Evolutionary conservation across 2,113 vertebrate species (phyloP).

Genomic region (Piliocolobus tephrosceles): DNA sequence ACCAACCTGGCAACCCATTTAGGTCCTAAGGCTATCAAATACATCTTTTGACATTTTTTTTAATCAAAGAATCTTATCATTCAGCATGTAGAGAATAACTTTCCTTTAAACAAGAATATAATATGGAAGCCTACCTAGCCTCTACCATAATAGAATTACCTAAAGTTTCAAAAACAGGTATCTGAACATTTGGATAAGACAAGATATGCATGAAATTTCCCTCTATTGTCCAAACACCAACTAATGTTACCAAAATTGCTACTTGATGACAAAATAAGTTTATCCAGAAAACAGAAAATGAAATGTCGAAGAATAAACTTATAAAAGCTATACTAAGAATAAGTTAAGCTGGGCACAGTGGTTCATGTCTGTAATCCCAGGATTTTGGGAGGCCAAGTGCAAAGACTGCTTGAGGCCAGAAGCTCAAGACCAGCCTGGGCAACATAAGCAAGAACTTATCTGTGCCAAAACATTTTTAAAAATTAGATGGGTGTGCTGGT

Average conservation of each 20-base stretch:
- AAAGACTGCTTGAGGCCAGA: no score
- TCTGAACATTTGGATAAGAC: not conserved
- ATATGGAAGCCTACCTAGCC: not conserved
- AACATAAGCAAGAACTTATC: no score
- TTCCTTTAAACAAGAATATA: not conserved
- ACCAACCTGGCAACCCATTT: slow-evolving; percentile 66
- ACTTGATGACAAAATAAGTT: not conserved
- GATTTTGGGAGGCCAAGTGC: no score
- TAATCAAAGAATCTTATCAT: slow-evolving; percentile 43
- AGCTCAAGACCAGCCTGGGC: no score
- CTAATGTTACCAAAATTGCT: not conserved
- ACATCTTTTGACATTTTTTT: slow-evolving; percentile 70
- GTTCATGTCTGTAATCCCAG: no score
- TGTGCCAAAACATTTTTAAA: no score
- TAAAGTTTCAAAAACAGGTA: not conserved
- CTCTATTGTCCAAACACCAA: not conserved
- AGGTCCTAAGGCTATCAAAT: slow-evolving; percentile 75
- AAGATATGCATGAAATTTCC: not conserved
- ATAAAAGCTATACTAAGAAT: not conserved
- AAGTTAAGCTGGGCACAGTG: no score
- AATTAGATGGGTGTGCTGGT: no score
- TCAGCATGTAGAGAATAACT: slow-evolving; percentile 14
- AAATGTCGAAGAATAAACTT: not conserved
- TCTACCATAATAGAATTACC: not conserved
- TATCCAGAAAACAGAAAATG: not conserved